phyloP scores from a whole-genome alignment of 1,140 invertebrate genomes.

The Coptotermes formosanus region DNA sequence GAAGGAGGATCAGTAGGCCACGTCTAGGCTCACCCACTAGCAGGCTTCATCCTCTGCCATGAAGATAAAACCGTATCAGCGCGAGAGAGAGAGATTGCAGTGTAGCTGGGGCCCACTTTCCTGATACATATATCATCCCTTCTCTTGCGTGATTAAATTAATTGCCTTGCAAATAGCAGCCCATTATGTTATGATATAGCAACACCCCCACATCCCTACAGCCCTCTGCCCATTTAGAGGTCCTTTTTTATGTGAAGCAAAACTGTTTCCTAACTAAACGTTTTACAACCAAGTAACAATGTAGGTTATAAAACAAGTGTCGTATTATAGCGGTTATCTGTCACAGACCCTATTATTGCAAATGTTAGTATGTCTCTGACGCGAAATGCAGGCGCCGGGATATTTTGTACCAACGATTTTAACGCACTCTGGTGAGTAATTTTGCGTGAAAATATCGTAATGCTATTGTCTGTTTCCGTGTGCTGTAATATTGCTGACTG shows the following conservation, averaged over 20 bases:
- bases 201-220: neutral
- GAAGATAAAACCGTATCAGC: neutral
- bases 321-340: neutral
- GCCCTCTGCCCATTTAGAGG: neutral
- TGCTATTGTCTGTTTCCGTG: neutral
- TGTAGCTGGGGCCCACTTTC: constrained; percentile 1
- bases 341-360: neutral
- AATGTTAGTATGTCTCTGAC: neutral
- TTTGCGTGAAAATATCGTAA: neutral
- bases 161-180: constrained; percentile 1
- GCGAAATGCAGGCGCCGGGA: neutral
- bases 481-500: neutral
- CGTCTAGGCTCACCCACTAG: neutral
- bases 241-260: neutral
- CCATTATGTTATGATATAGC: constrained; percentile 14
- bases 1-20: neutral
- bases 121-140: constrained; percentile 7
- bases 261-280: neutral
- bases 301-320: neutral
- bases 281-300: neutral
- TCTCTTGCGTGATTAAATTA: constrained; percentile 14
- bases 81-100: neutral
- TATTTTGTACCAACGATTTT: neutral
- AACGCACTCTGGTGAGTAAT: constrained; percentile 5
- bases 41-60: neutral